Evolutionary conservation across 2,113 vertebrate genomes (phyloP).

Genomic region (Anas platyrhynchos): DNA sequence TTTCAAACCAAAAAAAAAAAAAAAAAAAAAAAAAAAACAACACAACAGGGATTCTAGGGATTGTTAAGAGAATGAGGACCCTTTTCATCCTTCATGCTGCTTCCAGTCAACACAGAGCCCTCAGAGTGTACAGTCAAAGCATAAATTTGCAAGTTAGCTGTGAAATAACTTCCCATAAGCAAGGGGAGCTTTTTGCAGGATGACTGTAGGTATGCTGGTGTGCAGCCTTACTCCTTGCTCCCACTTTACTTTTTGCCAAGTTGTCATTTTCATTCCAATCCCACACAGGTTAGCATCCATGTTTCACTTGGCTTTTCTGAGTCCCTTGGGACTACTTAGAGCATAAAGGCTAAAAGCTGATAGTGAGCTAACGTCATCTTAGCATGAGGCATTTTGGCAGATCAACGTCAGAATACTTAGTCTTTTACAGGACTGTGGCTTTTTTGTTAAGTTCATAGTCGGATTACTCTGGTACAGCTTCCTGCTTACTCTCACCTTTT

Average conservation of each 20-base stretch:
- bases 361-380: neutral
- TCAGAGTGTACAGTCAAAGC: neutral
- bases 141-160: neutral
- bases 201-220: neutral
- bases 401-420: neutral
- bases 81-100: neutral
- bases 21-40: neutral
- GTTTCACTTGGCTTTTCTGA: neutral
- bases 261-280: neutral
- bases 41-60: neutral
- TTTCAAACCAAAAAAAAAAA: neutral
- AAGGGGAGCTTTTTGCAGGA: neutral
- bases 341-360: neutral
- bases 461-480: neutral
- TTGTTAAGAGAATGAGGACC: neutral
- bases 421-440: neutral
- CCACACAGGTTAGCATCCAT: fast-evolving
- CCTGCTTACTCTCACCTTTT: neutral
- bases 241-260: neutral
- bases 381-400: neutral
- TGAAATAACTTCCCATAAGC: neutral
- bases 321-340: neutral
- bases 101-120: neutral
- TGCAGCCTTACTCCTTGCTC: neutral
- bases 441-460: neutral